These are phyloP conservation scores for Alectura lathami DNA, from an alignment of 2,113 vertebrate genomes.

Conservation along the genomic window DNA sequence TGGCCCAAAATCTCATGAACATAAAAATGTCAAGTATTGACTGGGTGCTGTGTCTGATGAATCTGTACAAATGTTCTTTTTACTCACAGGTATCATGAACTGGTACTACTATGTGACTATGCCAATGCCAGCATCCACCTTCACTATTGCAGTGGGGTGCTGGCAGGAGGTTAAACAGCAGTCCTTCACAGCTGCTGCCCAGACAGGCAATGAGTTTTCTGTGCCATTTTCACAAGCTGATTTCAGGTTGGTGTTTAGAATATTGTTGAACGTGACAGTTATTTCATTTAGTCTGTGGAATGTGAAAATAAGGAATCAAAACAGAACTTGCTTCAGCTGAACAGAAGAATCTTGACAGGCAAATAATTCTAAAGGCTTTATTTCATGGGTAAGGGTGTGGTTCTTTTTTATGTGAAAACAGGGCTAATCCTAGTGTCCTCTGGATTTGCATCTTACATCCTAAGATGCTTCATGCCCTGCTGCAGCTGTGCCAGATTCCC, in stretches of 20 bases:
- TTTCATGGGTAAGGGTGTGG: slow-evolving; percentile 18
- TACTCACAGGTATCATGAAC: slow-evolving; percentile 75
- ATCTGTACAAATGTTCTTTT: slow-evolving; percentile 2
- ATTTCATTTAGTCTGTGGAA: slow-evolving; percentile 33
- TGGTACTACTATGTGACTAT: slow-evolving; percentile 96
- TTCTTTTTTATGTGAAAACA: slow-evolving; percentile 3
- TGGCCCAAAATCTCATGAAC: background rate
- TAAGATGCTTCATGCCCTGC: background rate
- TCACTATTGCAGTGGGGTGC: slow-evolving; percentile 91
- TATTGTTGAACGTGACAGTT: slow-evolving; percentile 14
- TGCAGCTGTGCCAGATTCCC: background rate
- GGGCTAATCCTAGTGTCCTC: background rate
- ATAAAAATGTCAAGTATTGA: background rate
- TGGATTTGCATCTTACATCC: background rate
- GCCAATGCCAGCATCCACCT: slow-evolving; percentile 97
- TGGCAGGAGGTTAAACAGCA: slow-evolving; percentile 83
- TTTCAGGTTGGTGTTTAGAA: slow-evolving; percentile 81
- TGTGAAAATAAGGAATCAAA: slow-evolving; percentile 65
- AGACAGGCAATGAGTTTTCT: background rate
- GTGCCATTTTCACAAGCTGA: slow-evolving; percentile 49
- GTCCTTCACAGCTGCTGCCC: background rate
- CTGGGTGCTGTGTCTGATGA: background rate
- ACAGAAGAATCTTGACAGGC: slow-evolving; percentile 31
- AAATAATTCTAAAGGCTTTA: slow-evolving; percentile 38
- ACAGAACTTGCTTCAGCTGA: slow-evolving; percentile 56